A percentile compares a stretch with the other conserved stretches of the same genome.
These are phyloP conservation scores for Apodemia hepburni DNA, from an alignment of 2,888 invertebrate species.

Conservation along the genomic window DNA sequence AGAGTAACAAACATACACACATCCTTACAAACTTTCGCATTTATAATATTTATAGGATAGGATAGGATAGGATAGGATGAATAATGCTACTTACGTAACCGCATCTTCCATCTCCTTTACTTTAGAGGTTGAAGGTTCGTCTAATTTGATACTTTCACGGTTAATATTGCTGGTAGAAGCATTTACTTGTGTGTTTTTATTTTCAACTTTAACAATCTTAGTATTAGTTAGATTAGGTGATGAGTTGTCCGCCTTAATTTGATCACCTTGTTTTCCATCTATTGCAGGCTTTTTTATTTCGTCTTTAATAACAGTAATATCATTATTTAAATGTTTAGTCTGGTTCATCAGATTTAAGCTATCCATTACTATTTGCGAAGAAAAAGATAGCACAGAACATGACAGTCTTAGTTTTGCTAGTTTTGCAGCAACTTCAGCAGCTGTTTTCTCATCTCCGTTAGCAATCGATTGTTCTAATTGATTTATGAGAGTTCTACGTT, in stretches of 20 bases:
- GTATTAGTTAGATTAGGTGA: not conserved
- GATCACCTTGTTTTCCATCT: not conserved
- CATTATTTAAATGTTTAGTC: conserved; percentile 3
- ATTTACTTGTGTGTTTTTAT: not conserved
- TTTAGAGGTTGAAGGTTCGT: not conserved
- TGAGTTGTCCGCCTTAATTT: not conserved
- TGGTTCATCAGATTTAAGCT: conserved; percentile 32
- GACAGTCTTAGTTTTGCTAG: conserved; percentile 88
- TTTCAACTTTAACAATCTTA: not conserved
- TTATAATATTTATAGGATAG: too few species aligned
- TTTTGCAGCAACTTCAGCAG: conserved; percentile 88
- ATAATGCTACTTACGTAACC: conserved; percentile 1
- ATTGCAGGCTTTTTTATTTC: not conserved
- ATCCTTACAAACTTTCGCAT: too few species aligned
- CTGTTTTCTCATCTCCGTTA: conserved; percentile 86
- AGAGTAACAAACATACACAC: too few species aligned
- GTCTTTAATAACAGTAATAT: not conserved
- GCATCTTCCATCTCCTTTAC: conserved; percentile 3
- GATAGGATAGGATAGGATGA: too few species aligned
- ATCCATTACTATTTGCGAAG: conserved; percentile 61
- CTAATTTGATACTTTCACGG: not conserved
- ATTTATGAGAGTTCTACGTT: conserved; percentile 76
- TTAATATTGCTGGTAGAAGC: not conserved
- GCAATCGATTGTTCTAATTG: conserved; percentile 89
- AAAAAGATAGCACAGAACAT: conserved; percentile 82